These are phyloP conservation scores for Nixonia krombeini DNA, from an alignment of 1,140 invertebrate species.

Conservation along the genomic window DNA sequence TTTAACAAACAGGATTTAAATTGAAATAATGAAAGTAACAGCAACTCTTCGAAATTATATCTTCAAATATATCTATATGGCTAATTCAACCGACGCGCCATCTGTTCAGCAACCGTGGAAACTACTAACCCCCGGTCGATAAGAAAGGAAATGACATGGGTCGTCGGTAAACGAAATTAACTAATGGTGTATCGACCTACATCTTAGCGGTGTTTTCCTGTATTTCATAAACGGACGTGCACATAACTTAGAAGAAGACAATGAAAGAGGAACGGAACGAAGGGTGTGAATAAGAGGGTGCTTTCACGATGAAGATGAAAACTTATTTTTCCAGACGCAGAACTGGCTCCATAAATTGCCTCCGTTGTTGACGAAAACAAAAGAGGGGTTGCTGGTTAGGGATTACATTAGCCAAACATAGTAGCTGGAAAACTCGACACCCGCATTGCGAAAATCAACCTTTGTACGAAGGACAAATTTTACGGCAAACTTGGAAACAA, in stretches of 20 bases:
- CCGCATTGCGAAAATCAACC: too few species aligned
- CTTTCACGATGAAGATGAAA: slow-evolving; percentile 42
- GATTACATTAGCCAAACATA: slow-evolving; percentile 52
- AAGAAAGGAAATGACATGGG: slow-evolving; percentile 9
- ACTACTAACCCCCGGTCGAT: slow-evolving; percentile 10
- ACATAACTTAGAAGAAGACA: too few species aligned
- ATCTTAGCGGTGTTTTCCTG: too few species aligned
- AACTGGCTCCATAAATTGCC: slow-evolving; percentile 50
- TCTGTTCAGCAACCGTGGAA: slow-evolving; percentile 28
- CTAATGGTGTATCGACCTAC: slow-evolving; percentile 10
- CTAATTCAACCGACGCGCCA: slow-evolving; percentile 38
- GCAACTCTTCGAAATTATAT: too few species aligned
- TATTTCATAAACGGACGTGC: too few species aligned
- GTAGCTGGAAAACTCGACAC: background rate
- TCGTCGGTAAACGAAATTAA: slow-evolving; percentile 33
- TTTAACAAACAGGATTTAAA: too few species aligned
- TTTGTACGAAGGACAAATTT: too few species aligned
- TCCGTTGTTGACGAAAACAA: slow-evolving; percentile 40
- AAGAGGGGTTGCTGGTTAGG: slow-evolving; percentile 23
- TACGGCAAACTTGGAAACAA: too few species aligned
- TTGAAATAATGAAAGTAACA: too few species aligned
- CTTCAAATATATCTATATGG: too few species aligned
- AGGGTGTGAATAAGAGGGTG: slow-evolving; percentile 47
- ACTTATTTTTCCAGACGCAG: slow-evolving; percentile 49
- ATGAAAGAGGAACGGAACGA: too few species aligned